These are phyloP conservation scores for Diachrysia chrysitis DNA, from an alignment of 2,888 invertebrate genomes.

Conservation along the genomic window DNA sequence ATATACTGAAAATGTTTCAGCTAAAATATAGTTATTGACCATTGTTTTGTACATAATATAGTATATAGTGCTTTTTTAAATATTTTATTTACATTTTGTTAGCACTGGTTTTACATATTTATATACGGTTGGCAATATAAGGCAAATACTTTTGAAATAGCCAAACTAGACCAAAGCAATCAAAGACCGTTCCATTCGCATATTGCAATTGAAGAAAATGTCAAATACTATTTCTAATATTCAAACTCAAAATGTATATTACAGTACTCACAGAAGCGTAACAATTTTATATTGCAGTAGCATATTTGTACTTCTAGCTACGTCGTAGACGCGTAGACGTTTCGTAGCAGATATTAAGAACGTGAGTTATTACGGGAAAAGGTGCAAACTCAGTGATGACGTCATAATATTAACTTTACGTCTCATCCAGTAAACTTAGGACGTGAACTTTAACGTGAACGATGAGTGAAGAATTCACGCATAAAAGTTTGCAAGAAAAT, in stretches of 20 bases:
- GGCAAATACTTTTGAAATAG: background rate
- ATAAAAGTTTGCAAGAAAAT: slow-evolving; percentile 49
- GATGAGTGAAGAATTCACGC: slow-evolving; percentile 37
- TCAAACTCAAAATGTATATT: slow-evolving; percentile 13
- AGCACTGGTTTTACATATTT: too few relatives aligned
- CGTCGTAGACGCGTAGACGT: slow-evolving; percentile 40
- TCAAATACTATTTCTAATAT: background rate
- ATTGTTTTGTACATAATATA: background rate
- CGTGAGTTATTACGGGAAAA: slow-evolving; percentile 40
- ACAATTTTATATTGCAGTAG: slow-evolving; percentile 27
- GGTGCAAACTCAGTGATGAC: slow-evolving; percentile 49
- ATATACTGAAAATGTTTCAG: background rate
- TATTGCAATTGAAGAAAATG: background rate
- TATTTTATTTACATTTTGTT: too few relatives aligned
- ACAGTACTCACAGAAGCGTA: slow-evolving; percentile 25
- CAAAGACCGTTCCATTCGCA: background rate
- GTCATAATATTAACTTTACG: slow-evolving; percentile 39
- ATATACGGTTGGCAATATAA: too few relatives aligned
- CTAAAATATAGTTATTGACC: background rate
- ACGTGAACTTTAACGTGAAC: slow-evolving; percentile 11
- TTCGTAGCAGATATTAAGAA: slow-evolving; percentile 48
- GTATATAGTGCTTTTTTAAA: too few relatives aligned
- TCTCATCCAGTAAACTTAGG: slow-evolving; percentile 36
- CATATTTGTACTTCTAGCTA: slow-evolving; percentile 31
- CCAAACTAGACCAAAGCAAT: background rate